Evolutionary conservation across 2,888 invertebrate genomes (phyloP).

Genomic region (Tholera decimalis): DNA sequence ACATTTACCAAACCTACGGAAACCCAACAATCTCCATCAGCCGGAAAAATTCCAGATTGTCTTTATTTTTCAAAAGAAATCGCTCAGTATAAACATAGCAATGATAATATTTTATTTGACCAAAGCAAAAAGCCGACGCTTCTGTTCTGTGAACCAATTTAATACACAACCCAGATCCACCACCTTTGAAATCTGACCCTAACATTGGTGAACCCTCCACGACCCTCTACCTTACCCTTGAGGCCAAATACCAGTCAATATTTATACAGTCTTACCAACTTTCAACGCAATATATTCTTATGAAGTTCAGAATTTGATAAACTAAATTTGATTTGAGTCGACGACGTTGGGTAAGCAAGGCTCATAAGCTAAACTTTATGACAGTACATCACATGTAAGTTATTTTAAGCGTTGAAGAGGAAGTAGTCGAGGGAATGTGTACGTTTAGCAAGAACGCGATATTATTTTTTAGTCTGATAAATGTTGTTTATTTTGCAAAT

Average conservation of each 20-base stretch:
- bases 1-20: too few species aligned
- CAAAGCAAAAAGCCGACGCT: constrained; percentile 6
- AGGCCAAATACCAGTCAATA: constrained; percentile 49
- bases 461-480: too few species aligned
- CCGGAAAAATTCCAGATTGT: too few species aligned
- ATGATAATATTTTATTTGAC: constrained; percentile 11
- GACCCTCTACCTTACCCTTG: constrained; percentile 30
- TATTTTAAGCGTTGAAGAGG: too few species aligned
- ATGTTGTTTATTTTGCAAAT: too few species aligned
- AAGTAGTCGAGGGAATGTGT: too few species aligned
- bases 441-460: too few species aligned
- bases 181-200: constrained; percentile 48
- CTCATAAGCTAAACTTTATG: too few species aligned
- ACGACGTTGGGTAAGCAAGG: too few species aligned
- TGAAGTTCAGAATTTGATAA: constrained; percentile 15
- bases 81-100: background rate
- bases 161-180: constrained; percentile 28
- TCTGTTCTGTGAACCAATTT: constrained; percentile 30
- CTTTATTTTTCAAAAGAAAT: background rate
- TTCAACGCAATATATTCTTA: constrained; percentile 54
- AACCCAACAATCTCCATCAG: too few species aligned
- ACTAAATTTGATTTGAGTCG: too few species aligned
- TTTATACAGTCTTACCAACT: constrained; percentile 52
- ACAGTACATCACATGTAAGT: too few species aligned
- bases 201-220: constrained; percentile 21